Evolutionary conservation across 2,113 vertebrate species (phyloP).

Genomic region (Chaetorhynchus papuensis): DNA sequence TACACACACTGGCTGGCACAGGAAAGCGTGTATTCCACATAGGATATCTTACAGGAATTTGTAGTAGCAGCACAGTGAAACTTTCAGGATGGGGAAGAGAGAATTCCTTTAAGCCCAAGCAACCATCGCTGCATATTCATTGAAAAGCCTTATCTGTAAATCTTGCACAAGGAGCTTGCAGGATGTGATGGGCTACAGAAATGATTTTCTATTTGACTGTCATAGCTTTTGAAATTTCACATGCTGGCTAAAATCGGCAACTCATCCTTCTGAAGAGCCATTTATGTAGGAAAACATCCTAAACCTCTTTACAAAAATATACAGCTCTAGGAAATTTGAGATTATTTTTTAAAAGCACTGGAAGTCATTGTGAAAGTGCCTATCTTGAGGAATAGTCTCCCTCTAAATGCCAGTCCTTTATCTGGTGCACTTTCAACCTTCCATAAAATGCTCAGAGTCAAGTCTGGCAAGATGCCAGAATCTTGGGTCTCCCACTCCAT

Average conservation of each 20-base stretch:
- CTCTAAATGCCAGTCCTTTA: constrained; percentile 46
- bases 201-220: neutral
- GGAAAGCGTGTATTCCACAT: neutral
- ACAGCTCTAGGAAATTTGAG: constrained; percentile 20
- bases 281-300: constrained; percentile 25
- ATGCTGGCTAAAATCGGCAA: neutral
- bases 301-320: constrained; percentile 26
- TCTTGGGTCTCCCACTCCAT: neutral
- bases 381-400: neutral
- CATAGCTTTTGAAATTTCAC: neutral
- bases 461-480: constrained; percentile 19
- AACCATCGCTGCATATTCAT: neutral
- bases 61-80: neutral
- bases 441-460: constrained; percentile 48
- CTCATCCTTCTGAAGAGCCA: neutral
- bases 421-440: constrained; percentile 66
- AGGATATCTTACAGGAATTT: neutral
- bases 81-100: neutral
- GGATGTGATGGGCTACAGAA: neutral
- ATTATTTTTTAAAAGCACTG: constrained; percentile 44
- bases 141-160: neutral
- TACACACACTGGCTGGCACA: neutral
- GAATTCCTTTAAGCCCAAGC: neutral
- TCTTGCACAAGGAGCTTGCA: neutral
- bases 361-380: constrained; percentile 36